Conservation (phyloP, 2,113 vertebrate species). For the Rhabdornis inornatus region DNA sequence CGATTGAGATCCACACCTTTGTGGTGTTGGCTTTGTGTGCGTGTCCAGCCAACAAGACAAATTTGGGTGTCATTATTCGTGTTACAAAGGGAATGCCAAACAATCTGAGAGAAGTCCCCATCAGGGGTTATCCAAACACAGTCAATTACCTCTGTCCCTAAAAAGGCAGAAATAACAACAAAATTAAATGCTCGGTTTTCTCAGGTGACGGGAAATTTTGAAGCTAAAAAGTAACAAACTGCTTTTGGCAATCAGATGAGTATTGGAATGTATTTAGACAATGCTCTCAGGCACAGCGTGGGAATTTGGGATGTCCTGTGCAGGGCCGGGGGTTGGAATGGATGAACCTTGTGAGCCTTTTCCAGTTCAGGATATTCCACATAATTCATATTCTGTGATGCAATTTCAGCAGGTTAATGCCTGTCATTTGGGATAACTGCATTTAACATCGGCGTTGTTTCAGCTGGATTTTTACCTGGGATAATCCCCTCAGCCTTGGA, state of each 20-base stretch:
- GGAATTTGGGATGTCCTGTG: not conserved
- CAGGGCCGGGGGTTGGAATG: not conserved
- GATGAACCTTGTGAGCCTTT: not conserved
- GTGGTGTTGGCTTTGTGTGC: not conserved
- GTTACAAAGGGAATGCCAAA: not conserved
- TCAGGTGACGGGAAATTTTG: not conserved
- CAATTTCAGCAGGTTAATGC: not conserved
- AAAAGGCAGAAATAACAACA: not conserved
- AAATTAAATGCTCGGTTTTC: not conserved
- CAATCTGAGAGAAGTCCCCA: not conserved
- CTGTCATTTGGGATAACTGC: not conserved
- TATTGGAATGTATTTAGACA: not conserved
- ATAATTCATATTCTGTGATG: not conserved
- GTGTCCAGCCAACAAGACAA: not conserved
- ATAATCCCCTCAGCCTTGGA: not conserved
- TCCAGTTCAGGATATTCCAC: not conserved
- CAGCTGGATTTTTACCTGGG: not conserved
- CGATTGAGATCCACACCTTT: not conserved
- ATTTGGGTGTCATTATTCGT: not conserved
- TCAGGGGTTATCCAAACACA: not conserved
- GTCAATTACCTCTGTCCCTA: not conserved
- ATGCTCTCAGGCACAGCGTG: not conserved
- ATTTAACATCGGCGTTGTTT: not conserved
- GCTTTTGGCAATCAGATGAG: not conserved
- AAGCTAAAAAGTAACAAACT: not conserved